Conservation (phyloP, 2,888 invertebrate species). For the Hydropsyche betteni region DNA sequence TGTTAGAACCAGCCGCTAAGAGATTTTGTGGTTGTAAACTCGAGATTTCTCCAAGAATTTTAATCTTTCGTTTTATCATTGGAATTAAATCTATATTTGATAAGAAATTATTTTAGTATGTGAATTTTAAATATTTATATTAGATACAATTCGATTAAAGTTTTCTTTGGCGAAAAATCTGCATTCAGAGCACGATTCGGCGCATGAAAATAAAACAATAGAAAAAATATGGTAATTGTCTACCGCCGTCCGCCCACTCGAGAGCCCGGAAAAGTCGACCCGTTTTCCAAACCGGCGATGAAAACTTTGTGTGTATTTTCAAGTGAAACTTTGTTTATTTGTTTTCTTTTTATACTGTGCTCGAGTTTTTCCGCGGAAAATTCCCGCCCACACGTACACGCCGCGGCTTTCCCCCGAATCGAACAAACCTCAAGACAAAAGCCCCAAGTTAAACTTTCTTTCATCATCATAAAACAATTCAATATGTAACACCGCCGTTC, state of each 20-base stretch:
- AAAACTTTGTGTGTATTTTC: conserved; percentile 28
- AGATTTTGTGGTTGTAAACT: conserved; percentile 8
- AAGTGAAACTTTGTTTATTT: conserved; percentile 29
- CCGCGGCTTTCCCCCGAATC: conserved; percentile 11
- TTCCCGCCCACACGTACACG: neutral
- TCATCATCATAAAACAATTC: conserved; percentile 41
- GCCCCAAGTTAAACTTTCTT: conserved; percentile 27
- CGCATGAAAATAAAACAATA: neutral
- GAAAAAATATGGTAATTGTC: conserved; percentile 25
- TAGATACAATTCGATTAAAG: neutral
- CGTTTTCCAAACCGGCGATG: conserved; percentile 3
- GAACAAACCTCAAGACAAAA: conserved; percentile 28
- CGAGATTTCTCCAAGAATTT: neutral
- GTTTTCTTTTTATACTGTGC: conserved; percentile 25
- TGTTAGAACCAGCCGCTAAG: conserved; percentile 4
- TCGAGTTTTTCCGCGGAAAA: conserved; percentile 26
- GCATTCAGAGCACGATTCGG: conserved; percentile 2
- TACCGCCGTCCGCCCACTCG: neutral
- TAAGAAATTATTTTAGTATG: neutral
- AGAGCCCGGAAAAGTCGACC: conserved; percentile 4
- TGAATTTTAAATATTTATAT: neutral
- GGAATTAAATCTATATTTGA: neutral
- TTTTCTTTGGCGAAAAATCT: neutral
- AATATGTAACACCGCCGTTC: conserved; percentile 20
- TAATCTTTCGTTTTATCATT: neutral